phyloP scores from a whole-genome alignment of 2,113 vertebrate species.

The Accipiter cooperii region DNA sequence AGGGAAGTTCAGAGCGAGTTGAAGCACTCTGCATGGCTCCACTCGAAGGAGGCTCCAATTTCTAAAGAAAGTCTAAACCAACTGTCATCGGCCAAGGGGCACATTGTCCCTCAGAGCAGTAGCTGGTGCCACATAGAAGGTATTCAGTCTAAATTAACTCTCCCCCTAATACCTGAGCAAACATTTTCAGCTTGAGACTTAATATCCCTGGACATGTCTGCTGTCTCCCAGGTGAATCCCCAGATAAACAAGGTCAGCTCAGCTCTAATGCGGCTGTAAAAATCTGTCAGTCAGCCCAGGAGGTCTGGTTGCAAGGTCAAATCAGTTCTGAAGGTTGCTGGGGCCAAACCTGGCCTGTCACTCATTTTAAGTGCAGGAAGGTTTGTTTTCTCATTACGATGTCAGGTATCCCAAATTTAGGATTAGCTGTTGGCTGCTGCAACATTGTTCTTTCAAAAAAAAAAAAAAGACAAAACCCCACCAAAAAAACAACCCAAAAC shows the following conservation, averaged over 20 bases:
- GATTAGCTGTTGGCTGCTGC: constrained; percentile 2
- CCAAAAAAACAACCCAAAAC: not conserved
- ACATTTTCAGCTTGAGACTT: constrained; percentile 59
- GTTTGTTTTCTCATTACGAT: constrained; percentile 48
- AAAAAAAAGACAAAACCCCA: no score
- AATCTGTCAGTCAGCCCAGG: constrained; percentile 66
- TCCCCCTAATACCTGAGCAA: constrained; percentile 62
- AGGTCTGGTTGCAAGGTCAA: constrained; percentile 67
- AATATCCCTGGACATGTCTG: constrained; percentile 65
- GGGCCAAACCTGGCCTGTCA: constrained; percentile 53
- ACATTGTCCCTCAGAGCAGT: not conserved
- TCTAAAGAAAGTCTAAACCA: not conserved
- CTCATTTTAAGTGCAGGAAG: constrained; percentile 63
- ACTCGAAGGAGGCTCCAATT: not conserved
- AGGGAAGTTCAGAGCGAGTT: not conserved
- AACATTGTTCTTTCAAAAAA: not conserved
- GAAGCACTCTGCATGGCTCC: not conserved
- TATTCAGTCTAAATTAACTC: constrained; percentile 55
- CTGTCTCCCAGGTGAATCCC: constrained; percentile 68
- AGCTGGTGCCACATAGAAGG: constrained; percentile 53
- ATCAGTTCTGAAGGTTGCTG: constrained; percentile 64
- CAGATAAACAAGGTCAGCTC: constrained; percentile 68
- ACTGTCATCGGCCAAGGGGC: not conserved
- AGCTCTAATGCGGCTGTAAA: constrained; percentile 63
- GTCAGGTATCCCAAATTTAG: constrained; percentile 57